Conservation (phyloP, 2,797 vertebrate genomes). For the Hapalemur alaotrensis region DNA sequence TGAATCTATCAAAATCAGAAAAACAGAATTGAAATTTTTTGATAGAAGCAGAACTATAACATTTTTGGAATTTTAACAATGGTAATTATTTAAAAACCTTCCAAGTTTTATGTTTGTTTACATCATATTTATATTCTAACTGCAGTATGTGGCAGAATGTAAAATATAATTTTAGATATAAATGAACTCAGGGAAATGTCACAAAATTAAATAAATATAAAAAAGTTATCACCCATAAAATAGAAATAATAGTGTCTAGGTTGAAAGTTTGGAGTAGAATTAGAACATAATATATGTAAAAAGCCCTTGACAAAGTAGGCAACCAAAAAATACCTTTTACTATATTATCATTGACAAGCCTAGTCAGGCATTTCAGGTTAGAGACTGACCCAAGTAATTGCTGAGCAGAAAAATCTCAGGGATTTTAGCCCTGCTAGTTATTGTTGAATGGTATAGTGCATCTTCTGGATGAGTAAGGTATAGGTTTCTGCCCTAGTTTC, state of each 20-base stretch:
- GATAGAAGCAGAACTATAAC: not conserved
- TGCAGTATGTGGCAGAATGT: not conserved
- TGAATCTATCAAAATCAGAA: not conserved
- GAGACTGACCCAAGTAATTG: not conserved
- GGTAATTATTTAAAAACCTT: not conserved
- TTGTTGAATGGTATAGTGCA: not conserved
- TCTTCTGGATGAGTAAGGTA: not conserved
- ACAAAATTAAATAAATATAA: not conserved
- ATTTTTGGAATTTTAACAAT: not conserved
- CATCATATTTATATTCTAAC: not conserved
- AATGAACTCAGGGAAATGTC: not conserved
- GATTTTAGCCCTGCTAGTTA: not conserved
- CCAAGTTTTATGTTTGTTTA: not conserved
- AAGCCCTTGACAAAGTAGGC: not conserved
- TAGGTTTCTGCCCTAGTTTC: not conserved
- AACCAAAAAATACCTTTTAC: not conserved
- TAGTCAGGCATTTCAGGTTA: not conserved
- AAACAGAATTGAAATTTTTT: not conserved
- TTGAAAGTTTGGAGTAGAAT: not conserved
- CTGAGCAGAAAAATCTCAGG: too few relatives aligned
- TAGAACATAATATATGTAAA: not conserved
- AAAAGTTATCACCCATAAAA: not conserved
- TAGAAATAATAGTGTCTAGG: not conserved
- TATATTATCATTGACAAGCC: not conserved
- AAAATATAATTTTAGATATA: not conserved